phyloP scores from a whole-genome alignment of 2,888 invertebrate genomes.

The Zygogramma bicolorata region DNA sequence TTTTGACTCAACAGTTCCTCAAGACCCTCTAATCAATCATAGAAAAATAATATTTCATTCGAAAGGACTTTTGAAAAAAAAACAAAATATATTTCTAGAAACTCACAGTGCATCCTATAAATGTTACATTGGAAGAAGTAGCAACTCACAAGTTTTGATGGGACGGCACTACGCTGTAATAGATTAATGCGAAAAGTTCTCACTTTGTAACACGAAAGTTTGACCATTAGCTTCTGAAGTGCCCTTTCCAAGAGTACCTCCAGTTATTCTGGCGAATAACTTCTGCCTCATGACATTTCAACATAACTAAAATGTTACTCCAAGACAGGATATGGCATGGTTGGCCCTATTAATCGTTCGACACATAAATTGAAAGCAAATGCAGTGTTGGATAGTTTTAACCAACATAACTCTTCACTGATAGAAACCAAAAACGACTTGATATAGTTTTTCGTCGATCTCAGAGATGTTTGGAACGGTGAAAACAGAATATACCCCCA shows the following conservation, averaged over 20 bases:
- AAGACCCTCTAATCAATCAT: no score
- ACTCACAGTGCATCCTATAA: conserved; percentile 3
- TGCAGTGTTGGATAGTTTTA: no score
- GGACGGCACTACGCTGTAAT: conserved; percentile 54
- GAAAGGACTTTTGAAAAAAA: no score
- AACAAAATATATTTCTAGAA: background rate
- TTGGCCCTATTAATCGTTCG: no score
- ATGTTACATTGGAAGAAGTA: conserved; percentile 31
- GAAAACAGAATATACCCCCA: no score
- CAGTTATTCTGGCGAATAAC: conserved; percentile 43
- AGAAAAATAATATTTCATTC: no score
- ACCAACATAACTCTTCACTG: no score
- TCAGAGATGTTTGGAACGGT: no score
- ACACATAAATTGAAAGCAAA: no score
- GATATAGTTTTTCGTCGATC: no score
- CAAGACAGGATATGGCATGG: background rate
- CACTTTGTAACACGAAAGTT: conserved; percentile 59
- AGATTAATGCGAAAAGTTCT: conserved; percentile 62
- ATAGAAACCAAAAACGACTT: no score
- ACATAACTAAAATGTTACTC: conserved; percentile 11
- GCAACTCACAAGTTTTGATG: conserved; percentile 25
- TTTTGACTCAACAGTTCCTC: no score
- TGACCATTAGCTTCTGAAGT: conserved; percentile 58
- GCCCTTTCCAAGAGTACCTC: conserved; percentile 53
- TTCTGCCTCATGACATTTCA: conserved; percentile 48